phyloP scores from a whole-genome alignment of 2,888 invertebrate genomes.

The Phalera bucephala region DNA sequence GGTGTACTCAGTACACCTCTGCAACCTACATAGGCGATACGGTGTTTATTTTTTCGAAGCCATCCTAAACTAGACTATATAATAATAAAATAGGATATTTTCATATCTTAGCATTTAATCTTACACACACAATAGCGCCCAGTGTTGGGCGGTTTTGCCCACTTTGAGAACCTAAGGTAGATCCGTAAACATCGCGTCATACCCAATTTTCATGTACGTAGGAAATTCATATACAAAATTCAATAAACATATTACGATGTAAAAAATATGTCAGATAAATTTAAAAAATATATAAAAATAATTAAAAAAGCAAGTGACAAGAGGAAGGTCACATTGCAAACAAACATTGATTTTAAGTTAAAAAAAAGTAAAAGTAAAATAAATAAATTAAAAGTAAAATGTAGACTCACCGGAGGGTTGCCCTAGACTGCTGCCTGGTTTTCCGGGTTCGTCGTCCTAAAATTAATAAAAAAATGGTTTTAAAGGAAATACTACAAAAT shows the following conservation, averaged over 20 bases:
- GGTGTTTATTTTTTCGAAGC: too few relatives aligned
- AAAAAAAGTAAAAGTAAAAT: slow-evolving; percentile 29
- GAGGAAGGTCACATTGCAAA: slow-evolving; percentile 76
- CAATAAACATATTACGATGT: slow-evolving; percentile 4
- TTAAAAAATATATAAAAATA: slow-evolving; percentile 13
- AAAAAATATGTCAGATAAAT: slow-evolving; percentile 7
- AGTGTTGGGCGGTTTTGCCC: too few relatives aligned
- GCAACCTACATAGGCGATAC: too few relatives aligned
- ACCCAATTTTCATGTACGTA: neutral
- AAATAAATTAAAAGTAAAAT: slow-evolving; percentile 1
- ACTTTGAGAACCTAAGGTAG: slow-evolving; percentile 6
- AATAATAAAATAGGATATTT: too few relatives aligned
- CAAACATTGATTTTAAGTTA: slow-evolving; percentile 62
- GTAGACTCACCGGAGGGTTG: slow-evolving; percentile 71
- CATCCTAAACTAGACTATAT: too few relatives aligned
- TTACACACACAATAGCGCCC: too few relatives aligned
- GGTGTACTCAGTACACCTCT: too few relatives aligned
- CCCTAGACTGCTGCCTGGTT: slow-evolving; percentile 70
- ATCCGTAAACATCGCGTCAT: slow-evolving; percentile 18
- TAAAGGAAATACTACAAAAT: too few relatives aligned
- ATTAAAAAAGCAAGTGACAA: slow-evolving; percentile 64
- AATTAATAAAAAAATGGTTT: too few relatives aligned
- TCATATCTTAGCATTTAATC: too few relatives aligned
- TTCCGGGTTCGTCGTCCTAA: slow-evolving; percentile 76
- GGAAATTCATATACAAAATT: slow-evolving; percentile 8